Evolutionary conservation across 2,797 vertebrate species (phyloP).

Genomic region (Lepilemur septentrionalis): DNA sequence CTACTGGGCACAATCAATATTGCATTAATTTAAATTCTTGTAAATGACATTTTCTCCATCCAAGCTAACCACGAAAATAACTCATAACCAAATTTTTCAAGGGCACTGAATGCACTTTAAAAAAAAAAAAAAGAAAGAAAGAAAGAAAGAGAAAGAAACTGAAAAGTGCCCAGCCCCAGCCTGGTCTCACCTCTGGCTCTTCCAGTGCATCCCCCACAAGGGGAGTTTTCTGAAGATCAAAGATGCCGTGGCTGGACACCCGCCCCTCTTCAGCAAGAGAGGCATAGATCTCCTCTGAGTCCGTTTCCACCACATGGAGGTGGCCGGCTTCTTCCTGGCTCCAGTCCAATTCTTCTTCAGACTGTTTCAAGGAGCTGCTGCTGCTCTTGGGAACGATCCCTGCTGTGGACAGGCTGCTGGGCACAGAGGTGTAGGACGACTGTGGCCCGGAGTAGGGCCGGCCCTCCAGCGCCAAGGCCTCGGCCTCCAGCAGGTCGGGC

Average conservation of each 20-base stretch:
- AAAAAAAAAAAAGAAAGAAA: rapidly evolving
- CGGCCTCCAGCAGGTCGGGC: constrained; percentile 84
- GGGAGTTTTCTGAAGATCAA: constrained; percentile 71
- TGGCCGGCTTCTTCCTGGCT: constrained; percentile 29
- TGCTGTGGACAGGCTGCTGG: constrained; percentile 76
- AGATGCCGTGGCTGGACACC: constrained; percentile 50
- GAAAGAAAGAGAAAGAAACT: not conserved
- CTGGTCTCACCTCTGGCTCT: constrained; percentile 79
- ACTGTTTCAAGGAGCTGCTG: constrained; percentile 48
- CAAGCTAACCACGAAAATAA: constrained; percentile 45
- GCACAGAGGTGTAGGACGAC: constrained; percentile 73
- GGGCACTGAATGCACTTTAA: not conserved
- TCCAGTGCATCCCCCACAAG: not conserved
- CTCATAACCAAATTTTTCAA: constrained; percentile 34
- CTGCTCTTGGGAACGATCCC: constrained; percentile 76
- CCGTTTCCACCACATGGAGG: rapidly evolving
- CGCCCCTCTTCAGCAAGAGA: not conserved
- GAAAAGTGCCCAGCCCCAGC: not conserved
- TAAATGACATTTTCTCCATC: constrained; percentile 8
- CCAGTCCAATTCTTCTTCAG: constrained; percentile 79
- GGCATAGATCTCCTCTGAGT: not conserved
- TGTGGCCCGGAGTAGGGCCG: constrained; percentile 62
- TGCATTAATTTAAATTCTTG: constrained; percentile 52
- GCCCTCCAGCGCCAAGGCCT: constrained; percentile 69
- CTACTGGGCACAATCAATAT: constrained; percentile 49